A percentile compares a stretch with the other conserved stretches of the same genome.
These are phyloP conservation scores for Saturnia japonica DNA, from an alignment of 2,888 invertebrate genomes.

Conservation along the genomic window DNA sequence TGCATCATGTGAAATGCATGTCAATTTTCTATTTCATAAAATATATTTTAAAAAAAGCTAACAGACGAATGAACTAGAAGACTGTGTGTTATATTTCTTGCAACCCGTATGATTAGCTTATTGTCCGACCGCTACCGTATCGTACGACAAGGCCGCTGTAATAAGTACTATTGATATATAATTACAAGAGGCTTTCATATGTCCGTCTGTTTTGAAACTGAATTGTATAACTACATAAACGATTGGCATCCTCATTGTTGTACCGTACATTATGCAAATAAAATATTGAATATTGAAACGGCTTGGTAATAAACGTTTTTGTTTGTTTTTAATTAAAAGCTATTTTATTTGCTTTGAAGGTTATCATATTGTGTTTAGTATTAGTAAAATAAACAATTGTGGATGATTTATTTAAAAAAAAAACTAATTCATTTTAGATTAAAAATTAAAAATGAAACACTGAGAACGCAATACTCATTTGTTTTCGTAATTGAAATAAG, in stretches of 20 bases:
- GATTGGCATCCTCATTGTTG: conserved; percentile 7
- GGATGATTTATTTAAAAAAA: background rate
- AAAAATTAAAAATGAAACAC: background rate
- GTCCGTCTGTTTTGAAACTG: conserved; percentile 43
- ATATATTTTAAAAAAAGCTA: background rate
- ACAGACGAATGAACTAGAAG: background rate
- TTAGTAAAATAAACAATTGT: background rate
- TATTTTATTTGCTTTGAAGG: background rate
- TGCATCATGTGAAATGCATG: no score
- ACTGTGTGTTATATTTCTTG: conserved; percentile 49
- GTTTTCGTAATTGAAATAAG: no score
- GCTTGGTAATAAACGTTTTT: conserved; percentile 5
- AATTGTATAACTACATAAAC: conserved; percentile 31
- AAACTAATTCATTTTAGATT: background rate
- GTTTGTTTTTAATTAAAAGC: conserved; percentile 13
- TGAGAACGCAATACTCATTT: background rate
- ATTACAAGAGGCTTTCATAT: conserved; percentile 53
- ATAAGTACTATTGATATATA: conserved; percentile 60
- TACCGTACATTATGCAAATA: background rate
- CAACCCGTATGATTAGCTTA: conserved; percentile 70
- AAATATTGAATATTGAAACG: conserved; percentile 3
- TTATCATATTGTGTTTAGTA: background rate
- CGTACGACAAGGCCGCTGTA: conserved; percentile 65
- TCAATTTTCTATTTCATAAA: background rate
- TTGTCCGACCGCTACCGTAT: conserved; percentile 75